phyloP scores from a whole-genome alignment of 2,113 vertebrate genomes.

The Siniperca knerii region DNA sequence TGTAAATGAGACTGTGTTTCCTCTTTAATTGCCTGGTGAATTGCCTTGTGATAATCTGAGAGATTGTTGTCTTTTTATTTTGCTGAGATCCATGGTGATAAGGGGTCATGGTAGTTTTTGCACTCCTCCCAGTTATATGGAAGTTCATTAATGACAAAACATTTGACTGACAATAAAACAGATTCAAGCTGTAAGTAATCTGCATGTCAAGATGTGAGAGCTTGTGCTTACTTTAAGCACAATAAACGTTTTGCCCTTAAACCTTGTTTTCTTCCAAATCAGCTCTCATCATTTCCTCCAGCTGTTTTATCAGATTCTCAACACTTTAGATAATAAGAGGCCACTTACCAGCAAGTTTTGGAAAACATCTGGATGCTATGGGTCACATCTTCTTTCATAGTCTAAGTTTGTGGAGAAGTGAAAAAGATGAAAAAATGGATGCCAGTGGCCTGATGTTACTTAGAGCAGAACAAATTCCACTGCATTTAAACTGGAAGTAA shows the following conservation, averaged over 20 bases:
- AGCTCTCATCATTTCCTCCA: constrained; percentile 26
- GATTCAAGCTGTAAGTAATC: constrained; percentile 1
- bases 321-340: constrained; percentile 54
- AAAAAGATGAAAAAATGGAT: background rate
- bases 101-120: background rate
- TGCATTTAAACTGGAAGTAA: too few species aligned
- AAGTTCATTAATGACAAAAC: constrained; percentile 35
- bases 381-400: background rate
- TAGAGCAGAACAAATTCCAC: too few species aligned
- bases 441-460: background rate
- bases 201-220: background rate
- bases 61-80: constrained; percentile 23
- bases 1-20: background rate
- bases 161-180: constrained; percentile 16
- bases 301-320: constrained; percentile 52
- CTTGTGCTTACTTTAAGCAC: constrained; percentile 13
- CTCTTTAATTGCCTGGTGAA: background rate
- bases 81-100: constrained; percentile 9
- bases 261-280: constrained; percentile 34
- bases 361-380: constrained; percentile 50
- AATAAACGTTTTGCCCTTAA: background rate
- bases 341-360: constrained; percentile 31
- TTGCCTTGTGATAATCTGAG: background rate
- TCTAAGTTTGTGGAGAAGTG: background rate
- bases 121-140: background rate